Conservation (phyloP, 2,888 invertebrate species). For the Cosmia trapezina region DNA sequence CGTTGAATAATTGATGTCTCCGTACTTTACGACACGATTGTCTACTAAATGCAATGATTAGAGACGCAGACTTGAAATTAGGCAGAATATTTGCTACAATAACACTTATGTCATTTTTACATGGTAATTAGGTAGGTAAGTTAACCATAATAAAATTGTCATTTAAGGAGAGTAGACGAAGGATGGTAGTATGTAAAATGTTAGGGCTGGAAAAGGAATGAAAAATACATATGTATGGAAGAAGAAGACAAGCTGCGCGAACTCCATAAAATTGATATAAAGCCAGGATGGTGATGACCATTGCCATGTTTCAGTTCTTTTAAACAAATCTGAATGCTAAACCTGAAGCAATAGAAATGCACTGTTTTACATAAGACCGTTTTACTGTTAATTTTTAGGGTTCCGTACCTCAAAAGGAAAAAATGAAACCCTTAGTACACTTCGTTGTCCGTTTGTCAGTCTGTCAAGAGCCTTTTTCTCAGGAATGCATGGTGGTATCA, state of each 20-base stretch:
- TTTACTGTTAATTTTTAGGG: neutral
- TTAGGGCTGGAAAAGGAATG: neutral
- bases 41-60: conserved; percentile 57
- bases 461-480: too few relatives aligned
- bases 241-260: too few relatives aligned
- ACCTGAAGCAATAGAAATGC: too few relatives aligned
- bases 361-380: neutral
- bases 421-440: too few relatives aligned
- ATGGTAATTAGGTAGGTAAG: neutral
- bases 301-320: neutral
- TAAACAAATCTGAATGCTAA: neutral
- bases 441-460: too few relatives aligned
- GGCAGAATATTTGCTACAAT: conserved; percentile 25
- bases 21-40: conserved; percentile 59
- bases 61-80: conserved; percentile 38
- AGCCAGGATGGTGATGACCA: neutral
- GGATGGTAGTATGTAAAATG: neutral
- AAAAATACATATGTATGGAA: too few relatives aligned
- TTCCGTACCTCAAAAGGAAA: too few relatives aligned
- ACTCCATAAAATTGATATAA: too few relatives aligned
- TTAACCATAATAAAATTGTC: neutral
- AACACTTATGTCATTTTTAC: neutral
- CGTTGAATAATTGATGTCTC: conserved; percentile 74
- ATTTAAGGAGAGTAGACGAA: too few relatives aligned
- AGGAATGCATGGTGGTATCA: too few relatives aligned